Conservation (phyloP, 2,888 invertebrate genomes). For the Myopa tessellatipennis region DNA sequence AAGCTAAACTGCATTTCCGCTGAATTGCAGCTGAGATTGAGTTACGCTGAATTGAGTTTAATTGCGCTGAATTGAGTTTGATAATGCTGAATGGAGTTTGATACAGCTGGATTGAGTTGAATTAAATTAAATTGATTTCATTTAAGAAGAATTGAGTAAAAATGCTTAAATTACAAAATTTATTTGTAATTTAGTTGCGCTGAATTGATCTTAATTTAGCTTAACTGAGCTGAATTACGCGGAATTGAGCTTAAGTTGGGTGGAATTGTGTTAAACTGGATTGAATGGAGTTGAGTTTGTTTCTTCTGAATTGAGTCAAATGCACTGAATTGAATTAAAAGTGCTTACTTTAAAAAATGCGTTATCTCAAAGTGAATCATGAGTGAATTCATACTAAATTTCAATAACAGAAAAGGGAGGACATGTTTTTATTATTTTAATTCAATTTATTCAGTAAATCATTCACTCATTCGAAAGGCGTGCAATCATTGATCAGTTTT, state of each 20-base stretch:
- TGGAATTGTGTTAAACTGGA: neutral
- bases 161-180: neutral
- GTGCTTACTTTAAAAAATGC: neutral
- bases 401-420: too few relatives aligned
- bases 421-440: too few relatives aligned
- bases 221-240: neutral
- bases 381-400: too few relatives aligned
- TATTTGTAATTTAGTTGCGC: neutral
- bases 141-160: neutral
- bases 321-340: neutral
- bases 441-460: too few relatives aligned
- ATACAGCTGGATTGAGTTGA: neutral
- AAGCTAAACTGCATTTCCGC: slow-evolving; percentile 3
- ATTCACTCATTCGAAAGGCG: too few relatives aligned
- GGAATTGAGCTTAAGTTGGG: slow-evolving; percentile 7
- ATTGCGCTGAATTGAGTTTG: neutral
- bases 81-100: neutral
- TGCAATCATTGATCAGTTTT: too few relatives aligned
- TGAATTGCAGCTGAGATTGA: neutral
- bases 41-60: slow-evolving; percentile 23
- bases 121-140: neutral
- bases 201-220: neutral
- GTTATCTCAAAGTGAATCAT: neutral
- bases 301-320: neutral
- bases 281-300: neutral